Conservation (phyloP, 23 tunicate genomes). For the Trididemnum nubilum region DNA sequence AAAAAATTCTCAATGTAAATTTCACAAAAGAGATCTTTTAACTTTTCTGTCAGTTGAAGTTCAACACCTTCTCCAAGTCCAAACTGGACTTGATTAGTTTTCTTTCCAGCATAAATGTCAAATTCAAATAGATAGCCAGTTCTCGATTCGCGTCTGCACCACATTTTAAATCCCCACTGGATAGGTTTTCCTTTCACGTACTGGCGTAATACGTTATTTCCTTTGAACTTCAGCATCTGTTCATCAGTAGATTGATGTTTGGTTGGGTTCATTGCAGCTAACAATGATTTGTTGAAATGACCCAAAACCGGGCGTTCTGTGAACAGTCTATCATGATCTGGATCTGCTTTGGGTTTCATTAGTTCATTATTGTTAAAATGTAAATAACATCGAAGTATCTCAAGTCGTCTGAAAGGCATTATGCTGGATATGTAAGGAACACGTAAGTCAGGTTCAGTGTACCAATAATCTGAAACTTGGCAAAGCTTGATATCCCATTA, state of each 20-base stretch:
- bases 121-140: conserved; percentile 3
- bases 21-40: not conserved
- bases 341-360: not conserved
- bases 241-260: not conserved
- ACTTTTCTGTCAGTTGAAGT: conserved; percentile 3
- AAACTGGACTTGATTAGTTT: not conserved
- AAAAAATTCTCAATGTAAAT: conserved; percentile 20
- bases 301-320: not conserved
- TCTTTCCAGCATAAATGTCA: conserved; percentile 18
- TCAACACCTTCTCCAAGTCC: conserved; percentile 16
- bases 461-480: not conserved
- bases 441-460: conserved; percentile 9
- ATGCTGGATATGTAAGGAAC: conserved; percentile 4
- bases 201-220: not conserved
- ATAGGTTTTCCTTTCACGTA: conserved; percentile 23
- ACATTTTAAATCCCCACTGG: conserved; percentile 22
- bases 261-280: not conserved
- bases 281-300: not conserved
- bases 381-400: not conserved
- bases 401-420: conserved; percentile 12
- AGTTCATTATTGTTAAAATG: conserved; percentile 2
- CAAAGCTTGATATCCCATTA: conserved; percentile 10
- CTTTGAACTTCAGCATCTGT: conserved; percentile 29
- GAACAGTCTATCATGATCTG: conserved; percentile 10
- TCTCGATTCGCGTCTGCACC: conserved; percentile 7